phyloP scores from a whole-genome alignment of 1,140 invertebrate genomes.

The Lordiphosa stackelbergi region DNA sequence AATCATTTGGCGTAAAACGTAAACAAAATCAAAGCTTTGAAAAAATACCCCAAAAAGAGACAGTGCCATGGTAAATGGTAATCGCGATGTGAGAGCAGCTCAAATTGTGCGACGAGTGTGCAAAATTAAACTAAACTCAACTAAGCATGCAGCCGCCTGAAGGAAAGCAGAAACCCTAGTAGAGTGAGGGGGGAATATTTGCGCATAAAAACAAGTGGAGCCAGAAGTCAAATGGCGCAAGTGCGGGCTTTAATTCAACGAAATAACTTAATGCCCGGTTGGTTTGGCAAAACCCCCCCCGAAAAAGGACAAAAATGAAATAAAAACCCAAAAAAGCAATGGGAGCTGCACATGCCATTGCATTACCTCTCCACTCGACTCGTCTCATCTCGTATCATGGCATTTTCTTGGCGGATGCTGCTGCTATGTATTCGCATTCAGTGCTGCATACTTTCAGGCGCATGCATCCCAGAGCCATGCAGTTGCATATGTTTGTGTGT shows the following conservation, averaged over 20 bases:
- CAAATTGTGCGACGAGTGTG: constrained; percentile 55
- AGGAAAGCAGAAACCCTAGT: background rate
- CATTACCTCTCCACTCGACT: constrained; percentile 19
- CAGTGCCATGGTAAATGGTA: constrained; percentile 33
- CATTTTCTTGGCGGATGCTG: constrained; percentile 43
- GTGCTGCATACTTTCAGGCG: constrained; percentile 43
- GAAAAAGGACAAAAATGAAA: constrained; percentile 15
- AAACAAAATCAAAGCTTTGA: constrained; percentile 66
- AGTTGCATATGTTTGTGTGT: constrained; percentile 48
- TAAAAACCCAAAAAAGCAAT: constrained; percentile 23
- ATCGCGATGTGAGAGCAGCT: constrained; percentile 11
- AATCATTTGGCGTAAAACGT: constrained; percentile 70
- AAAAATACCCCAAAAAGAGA: constrained; percentile 46
- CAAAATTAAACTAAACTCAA: constrained; percentile 61
- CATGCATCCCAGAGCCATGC: constrained; percentile 35
- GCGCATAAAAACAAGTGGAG: constrained; percentile 55
- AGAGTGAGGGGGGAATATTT: constrained; percentile 6
- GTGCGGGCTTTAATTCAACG: constrained; percentile 63
- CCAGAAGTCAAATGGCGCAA: constrained; percentile 64
- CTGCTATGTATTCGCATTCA: constrained; percentile 41
- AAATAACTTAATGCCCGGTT: constrained; percentile 63
- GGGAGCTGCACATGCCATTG: constrained; percentile 36
- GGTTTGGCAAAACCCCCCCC: constrained; percentile 39
- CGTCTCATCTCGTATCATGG: constrained; percentile 5
- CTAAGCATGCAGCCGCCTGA: constrained; percentile 38